Evolutionary conservation across 1,140 invertebrate species (phyloP).

Genomic region (Psix sp.): DNA sequence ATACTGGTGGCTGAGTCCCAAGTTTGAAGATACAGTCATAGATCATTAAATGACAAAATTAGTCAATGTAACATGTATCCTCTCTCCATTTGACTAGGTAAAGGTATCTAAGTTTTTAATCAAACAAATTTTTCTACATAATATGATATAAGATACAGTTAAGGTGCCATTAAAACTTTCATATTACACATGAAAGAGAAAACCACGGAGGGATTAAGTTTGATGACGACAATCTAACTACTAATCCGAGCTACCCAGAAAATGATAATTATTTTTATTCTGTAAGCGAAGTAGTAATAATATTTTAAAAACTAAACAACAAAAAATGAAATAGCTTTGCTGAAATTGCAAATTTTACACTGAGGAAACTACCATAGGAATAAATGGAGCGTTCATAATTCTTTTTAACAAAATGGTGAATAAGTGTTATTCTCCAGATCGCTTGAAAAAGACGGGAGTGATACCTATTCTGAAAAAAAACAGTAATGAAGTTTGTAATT

Average conservation of each 20-base stretch:
- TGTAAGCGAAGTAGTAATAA: neutral
- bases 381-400: slow-evolving; percentile 8
- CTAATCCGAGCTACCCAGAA: neutral
- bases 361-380: slow-evolving; percentile 27
- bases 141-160: too few species aligned
- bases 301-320: slow-evolving; percentile 32
- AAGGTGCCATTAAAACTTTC: too few species aligned
- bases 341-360: slow-evolving; percentile 32
- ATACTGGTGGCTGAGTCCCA: too few species aligned
- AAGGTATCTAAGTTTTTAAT: too few species aligned
- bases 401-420: slow-evolving; percentile 42
- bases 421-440: slow-evolving; percentile 21
- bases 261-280: neutral
- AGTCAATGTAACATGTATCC: too few species aligned
- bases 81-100: too few species aligned
- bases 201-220: too few species aligned
- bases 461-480: slow-evolving; percentile 35
- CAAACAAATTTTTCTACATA: too few species aligned
- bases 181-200: too few species aligned
- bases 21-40: too few species aligned
- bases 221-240: neutral
- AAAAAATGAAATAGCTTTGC: slow-evolving; percentile 38
- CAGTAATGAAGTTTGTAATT: slow-evolving; percentile 14
- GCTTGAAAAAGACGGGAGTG: slow-evolving; percentile 45
- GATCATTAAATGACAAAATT: too few species aligned